Evolutionary conservation across 2,888 invertebrate genomes (phyloP), one percentile per base, ranked within the genome.

Genomic region (Xestobium rufovillosum): DNA sequence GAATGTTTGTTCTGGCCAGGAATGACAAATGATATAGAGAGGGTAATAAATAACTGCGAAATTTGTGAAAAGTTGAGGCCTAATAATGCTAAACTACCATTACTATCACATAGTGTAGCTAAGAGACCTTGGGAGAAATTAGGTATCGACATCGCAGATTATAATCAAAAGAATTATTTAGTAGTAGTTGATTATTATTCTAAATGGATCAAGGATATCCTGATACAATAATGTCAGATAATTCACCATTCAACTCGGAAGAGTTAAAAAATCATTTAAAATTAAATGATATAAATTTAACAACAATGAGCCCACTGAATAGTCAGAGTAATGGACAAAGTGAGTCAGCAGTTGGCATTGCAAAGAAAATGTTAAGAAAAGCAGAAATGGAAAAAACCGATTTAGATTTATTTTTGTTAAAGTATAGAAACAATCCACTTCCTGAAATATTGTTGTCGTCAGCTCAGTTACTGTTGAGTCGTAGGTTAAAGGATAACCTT

Each of bases 121-220:
- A 19, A 34, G 12, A 19, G 34, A 6, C 43, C 43, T 13, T 47
- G 38, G 39, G 33, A 47, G 36, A 47, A 48, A 41, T 33, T 45
- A 9, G 42, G 39, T 3, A 34, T 37, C 3, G 43, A 47, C 26
- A 34, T 45, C 12, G 43, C 42, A 14, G 45, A 36, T 27, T 19
- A 34, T 19, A 14, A 34, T 9, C 36, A 15, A 2, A 38, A 16
- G 3, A 36, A 40, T 17, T 49, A 47, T 38, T 39, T 53, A 25
- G 29, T 53, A 12, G 39, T 53, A 9, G 34, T 48, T 9, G 53
- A 57, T 39, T 51, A 48, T 40, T 42, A 45, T 31, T 39, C 42
- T 3, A 53, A 50, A 32, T 55, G 50, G 51, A 36, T 12, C 39
- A 41, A 43, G 49, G 47, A 4, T 43, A 42, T 36, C 48, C 47